Conservation (phyloP, 2,113 vertebrate genomes). For the Lethenteron camtschaticum region DNA sequence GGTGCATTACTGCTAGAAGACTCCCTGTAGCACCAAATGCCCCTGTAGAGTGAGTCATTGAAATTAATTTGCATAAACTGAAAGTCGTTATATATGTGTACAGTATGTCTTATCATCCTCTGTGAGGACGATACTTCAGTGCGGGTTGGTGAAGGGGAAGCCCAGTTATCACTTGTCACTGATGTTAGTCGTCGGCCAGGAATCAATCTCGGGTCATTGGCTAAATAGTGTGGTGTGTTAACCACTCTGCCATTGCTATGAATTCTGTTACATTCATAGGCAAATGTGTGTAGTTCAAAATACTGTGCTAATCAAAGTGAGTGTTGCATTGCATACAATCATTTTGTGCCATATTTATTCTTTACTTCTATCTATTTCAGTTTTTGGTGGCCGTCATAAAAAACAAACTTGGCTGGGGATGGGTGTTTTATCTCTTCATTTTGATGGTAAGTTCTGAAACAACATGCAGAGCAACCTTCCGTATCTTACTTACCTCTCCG, state of each 20-base stretch:
- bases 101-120: too few species aligned
- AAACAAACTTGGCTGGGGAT: conserved; percentile 59
- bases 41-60: too few species aligned
- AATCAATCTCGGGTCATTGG: neutral
- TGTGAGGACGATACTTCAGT: too few species aligned
- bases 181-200: too few species aligned
- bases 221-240: conserved; percentile 5
- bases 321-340: neutral
- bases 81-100: too few species aligned
- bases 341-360: neutral
- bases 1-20: too few species aligned
- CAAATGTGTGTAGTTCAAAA: neutral
- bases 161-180: too few species aligned
- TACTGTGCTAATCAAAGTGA: neutral
- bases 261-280: neutral
- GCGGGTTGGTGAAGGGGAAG: too few species aligned
- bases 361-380: conserved; percentile 20
- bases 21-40: too few species aligned
- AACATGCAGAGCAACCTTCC: too few species aligned
- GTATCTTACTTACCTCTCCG: too few species aligned
- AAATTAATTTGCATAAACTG: too few species aligned
- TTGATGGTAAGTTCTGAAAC: conserved; percentile 47
- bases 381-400: conserved; percentile 78
- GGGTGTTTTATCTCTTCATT: conserved; percentile 87
- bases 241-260: conserved; percentile 5